Evolutionary conservation across 2,888 invertebrate species (phyloP), one percentile per base, ranked within the genome.

Genomic region (Campoplex nolae): DNA sequence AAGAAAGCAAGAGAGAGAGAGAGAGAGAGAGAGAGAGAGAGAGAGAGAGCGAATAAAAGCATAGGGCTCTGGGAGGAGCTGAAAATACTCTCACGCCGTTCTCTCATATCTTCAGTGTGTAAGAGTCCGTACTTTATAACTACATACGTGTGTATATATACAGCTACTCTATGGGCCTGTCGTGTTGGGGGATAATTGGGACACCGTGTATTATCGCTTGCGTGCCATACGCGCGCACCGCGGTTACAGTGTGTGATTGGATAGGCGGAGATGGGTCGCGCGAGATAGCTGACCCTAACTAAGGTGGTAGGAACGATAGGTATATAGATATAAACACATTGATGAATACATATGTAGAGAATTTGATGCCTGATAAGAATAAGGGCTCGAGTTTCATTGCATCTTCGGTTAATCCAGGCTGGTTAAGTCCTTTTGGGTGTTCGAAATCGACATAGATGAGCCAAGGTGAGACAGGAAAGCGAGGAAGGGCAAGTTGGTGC

Each of bases 251-350:
- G 92, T 94, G 94, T 94, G 94, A 94, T 94, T 94, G 94, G 94
- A 94, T 94, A 93, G 94, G 93, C 94, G 94, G 94, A 94, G 94
- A 94, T 94, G 94, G 93, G 94, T 94, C 94, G 94, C 94, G 92
- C 92, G 92, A 94, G 94, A 94, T 94, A 94, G 93, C 93, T 94
- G 94, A 94, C 94, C 94, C 94, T 93, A 92, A 93, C 93, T 92
- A 91, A 93, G 91, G 92, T 93, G 91, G 91, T 78, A 84, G 58
- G 13, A 67, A 80, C 90, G 90, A 45, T 54, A 35, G 75, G 38
- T 28, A 62, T 71, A 74, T 35, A 75, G 18, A 42, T 28, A 13
- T 28, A 35, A 51, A 23, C 18, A 13, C 38, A 58, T 28, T 13
- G 35, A 51, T 56, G 28, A 70, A 45, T 62, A 23, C 48, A 74